Percentiles rank a stretch among this genome's conserved stretches.
These are phyloP conservation scores for Saxidomus purpurata DNA, from an alignment of 1,140 invertebrate species.

Conservation along the genomic window DNA sequence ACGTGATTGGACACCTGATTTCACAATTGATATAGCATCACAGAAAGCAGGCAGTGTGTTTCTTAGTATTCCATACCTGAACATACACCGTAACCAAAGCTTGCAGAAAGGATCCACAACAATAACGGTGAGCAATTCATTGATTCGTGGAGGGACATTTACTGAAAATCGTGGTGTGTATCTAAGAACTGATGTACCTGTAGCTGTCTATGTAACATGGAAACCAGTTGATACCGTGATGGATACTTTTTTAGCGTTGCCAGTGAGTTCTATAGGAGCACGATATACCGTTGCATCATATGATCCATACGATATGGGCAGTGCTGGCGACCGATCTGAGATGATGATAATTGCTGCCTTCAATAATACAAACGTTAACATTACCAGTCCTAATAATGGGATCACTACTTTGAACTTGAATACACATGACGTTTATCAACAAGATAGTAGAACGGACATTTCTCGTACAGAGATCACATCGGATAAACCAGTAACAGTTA, in stretches of 20 bases:
- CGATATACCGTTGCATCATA: neutral
- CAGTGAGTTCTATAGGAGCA: neutral
- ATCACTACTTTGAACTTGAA: neutral
- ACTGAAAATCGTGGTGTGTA: slow-evolving; percentile 1
- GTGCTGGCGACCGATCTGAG: neutral
- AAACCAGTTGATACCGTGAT: neutral
- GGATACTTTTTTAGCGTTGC: neutral
- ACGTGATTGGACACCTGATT: neutral
- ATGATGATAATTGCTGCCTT: neutral
- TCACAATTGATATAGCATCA: neutral
- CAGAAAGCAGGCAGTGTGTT: neutral
- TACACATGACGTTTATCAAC: neutral
- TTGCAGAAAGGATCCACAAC: neutral
- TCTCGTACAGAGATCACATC: neutral
- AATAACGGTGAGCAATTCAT: neutral
- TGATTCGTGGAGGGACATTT: neutral
- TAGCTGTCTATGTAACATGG: neutral
- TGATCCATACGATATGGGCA: neutral
- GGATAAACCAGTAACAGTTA: neutral
- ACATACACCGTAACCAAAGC: neutral
- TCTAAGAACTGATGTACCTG: neutral
- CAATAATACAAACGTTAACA: neutral
- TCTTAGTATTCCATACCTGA: neutral
- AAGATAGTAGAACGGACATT: neutral
- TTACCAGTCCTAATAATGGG: neutral